Evolutionary conservation across 2,113 vertebrate genomes (phyloP).

Genomic region (Cyphomyrus plagiostoma): DNA sequence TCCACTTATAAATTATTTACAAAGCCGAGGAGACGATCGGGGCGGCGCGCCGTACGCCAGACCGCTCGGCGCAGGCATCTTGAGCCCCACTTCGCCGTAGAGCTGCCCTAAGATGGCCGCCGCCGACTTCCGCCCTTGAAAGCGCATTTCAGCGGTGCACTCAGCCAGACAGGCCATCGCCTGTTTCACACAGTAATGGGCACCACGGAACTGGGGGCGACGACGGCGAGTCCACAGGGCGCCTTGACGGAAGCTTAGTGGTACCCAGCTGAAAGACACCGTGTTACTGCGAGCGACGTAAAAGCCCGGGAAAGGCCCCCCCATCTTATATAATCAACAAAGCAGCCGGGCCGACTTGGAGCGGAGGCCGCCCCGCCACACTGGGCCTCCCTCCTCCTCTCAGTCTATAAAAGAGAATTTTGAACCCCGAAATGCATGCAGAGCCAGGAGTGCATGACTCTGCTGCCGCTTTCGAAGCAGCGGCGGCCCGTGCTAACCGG

Average conservation of each 20-base stretch:
- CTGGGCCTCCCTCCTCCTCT: no score
- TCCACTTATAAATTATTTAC: not conserved
- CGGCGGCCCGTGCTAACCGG: not conserved
- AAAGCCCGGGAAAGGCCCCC: slow-evolving; percentile 58
- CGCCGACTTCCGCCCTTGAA: slow-evolving; percentile 63
- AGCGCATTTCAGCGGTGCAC: not conserved
- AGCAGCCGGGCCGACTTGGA: not conserved
- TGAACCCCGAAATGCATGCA: not conserved
- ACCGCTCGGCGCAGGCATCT: slow-evolving; percentile 38
- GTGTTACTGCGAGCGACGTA: not conserved
- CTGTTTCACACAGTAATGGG: not conserved
- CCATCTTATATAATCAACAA: slow-evolving; percentile 32
- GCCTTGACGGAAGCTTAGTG: not conserved
- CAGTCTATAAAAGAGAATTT: no score
- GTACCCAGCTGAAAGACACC: no score
- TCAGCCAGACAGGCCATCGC: not conserved
- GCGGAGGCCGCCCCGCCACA: not conserved
- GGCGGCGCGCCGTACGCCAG: not conserved
- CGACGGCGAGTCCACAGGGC: not conserved
- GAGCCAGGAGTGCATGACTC: not conserved
- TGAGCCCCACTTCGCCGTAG: slow-evolving; percentile 29
- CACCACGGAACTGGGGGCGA: not conserved
- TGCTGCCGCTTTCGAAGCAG: not conserved
- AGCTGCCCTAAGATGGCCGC: slow-evolving; percentile 66
- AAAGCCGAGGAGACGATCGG: no score